Base-by-base conservation (phyloP, 2,888 invertebrate species). In the Autographa pulchrina region DNA sequence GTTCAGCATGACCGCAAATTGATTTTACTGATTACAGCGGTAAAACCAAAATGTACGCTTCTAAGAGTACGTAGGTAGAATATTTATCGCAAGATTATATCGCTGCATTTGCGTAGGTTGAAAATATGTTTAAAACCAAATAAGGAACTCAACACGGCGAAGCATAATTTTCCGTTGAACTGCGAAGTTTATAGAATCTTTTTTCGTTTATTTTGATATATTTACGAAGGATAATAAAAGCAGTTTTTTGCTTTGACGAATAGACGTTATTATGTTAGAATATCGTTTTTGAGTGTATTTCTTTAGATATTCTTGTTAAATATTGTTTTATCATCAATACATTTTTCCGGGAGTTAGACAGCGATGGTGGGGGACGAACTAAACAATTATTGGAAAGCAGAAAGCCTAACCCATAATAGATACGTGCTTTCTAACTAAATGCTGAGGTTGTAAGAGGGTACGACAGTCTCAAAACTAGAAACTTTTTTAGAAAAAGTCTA, bases 31-130 rank as follows among this genome's bases (percentile, higher is more conserved):
- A 63, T 66, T 52, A 48, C 14, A 58, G 59, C 52, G 41, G 41
- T 52, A 69, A 72, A 70, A 68, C 64, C 60, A 61, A 64, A 56
- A 63, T 31, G 31, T 61, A 75, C 62, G 66, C 72, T 76, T 73
- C 68, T 79, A 73, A 78, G 74, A 81, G 71, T 62, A 80, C 70
- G 75, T 80, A 81, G 78, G 72, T 64, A 77, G 77, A 71, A 74
- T 75, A 81, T 79, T 84, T 84, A 83, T 83, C 74, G 67, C 78
- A 67, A 77, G 78, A 86, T 83, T 80, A 81, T 82, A 87, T 83
- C 75, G 81, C 75, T 86, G 85, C 82, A 81, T 76, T 76, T 75
- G 85, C 83, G 89, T 89, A 73, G 88, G 87, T 72, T 59, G 82
- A 70, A 74, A 70, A 84, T 81, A 74, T 78, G 75, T 74, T 74